These are phyloP conservation scores for Pardosa pseudoannulata DNA, from an alignment of 2,888 invertebrate species.

Conservation along the genomic window DNA sequence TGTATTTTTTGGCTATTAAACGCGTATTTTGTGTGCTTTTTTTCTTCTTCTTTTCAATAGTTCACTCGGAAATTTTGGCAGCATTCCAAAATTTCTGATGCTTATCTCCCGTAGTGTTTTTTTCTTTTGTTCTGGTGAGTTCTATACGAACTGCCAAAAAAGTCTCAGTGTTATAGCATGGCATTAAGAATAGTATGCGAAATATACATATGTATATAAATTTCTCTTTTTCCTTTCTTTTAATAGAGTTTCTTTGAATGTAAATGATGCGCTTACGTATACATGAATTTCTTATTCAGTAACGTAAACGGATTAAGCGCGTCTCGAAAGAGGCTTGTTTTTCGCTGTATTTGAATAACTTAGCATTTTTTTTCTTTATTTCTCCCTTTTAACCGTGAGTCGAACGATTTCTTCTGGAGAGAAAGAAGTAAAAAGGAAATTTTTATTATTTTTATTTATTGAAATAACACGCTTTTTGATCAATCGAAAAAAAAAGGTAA, in stretches of 20 bases:
- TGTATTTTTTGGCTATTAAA: too few relatives aligned
- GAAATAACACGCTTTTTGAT: too few relatives aligned
- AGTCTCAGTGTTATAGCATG: not conserved
- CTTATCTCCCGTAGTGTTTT: not conserved
- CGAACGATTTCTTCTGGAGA: not conserved
- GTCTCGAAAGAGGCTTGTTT: not conserved
- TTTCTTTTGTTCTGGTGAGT: not conserved
- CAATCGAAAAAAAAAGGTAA: not conserved
- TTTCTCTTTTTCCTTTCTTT: not conserved
- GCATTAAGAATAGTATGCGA: not conserved
- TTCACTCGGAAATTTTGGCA: not conserved
- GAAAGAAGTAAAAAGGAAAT: too few relatives aligned
- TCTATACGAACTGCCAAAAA: not conserved
- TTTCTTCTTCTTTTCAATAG: constrained; percentile 9
- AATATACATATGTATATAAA: not conserved
- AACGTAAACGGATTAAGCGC: not conserved
- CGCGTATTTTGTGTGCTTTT: not conserved
- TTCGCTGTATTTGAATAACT: not conserved
- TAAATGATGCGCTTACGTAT: constrained; percentile 3
- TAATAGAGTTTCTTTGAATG: not conserved
- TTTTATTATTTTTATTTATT: too few relatives aligned
- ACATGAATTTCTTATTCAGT: not conserved
- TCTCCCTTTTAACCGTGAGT: not conserved
- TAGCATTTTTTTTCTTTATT: not conserved
- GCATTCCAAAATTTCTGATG: not conserved